Base-by-base conservation (phyloP, 1,140 invertebrate genomes). In the Meloidogyne hapla region DNA sequence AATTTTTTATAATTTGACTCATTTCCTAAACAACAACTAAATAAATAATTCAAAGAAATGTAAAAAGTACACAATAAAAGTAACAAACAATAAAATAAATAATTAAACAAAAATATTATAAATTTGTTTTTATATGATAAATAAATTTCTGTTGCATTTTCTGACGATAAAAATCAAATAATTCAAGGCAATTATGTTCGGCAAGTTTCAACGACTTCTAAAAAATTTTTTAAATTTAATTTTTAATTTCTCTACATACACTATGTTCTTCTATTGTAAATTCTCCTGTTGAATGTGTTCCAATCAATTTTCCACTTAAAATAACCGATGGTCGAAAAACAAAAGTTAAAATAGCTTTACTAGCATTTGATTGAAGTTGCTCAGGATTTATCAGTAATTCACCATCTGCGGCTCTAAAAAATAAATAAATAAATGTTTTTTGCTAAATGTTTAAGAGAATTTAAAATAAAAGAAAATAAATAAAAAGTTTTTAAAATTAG, bases 101-200 rank as follows among this genome's bases (percentile, higher is more conserved):
- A 56, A 56, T 5, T 8, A 1, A n/a, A 56, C 18, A n/a, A n/a
- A 45, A 1, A 45, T 45, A 23, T 25, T 26, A 63, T 40, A n/a
- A n/a, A 15, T 26, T 73, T 33, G 40, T 63, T 21, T 61, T 64
- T 9, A 72, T 62, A 48, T 73, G 56, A 23, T 73, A 73, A 38
- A 73, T 64, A 63, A 80, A 77, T 77, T 80, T 80, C 45, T 81
- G 38, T 13, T 66, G 69, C 10, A 80, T 82, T 77, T 78, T 21
- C 42, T 70, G 56, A 15, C 79, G 79, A 63, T 82, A 69, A 33
- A 81, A 76, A 56, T 80, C 79, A 73, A 81, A 77, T 10, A 77
- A 25, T 13, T 25, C 8, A 18, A 80, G 56, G 56, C 65, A 81
- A 13, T 56, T 25, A 5, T 26, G 25, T 40, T 72, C 26, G 12